Conservation (phyloP, 2,888 invertebrate genomes). For the Platyscelio sp. region DNA sequence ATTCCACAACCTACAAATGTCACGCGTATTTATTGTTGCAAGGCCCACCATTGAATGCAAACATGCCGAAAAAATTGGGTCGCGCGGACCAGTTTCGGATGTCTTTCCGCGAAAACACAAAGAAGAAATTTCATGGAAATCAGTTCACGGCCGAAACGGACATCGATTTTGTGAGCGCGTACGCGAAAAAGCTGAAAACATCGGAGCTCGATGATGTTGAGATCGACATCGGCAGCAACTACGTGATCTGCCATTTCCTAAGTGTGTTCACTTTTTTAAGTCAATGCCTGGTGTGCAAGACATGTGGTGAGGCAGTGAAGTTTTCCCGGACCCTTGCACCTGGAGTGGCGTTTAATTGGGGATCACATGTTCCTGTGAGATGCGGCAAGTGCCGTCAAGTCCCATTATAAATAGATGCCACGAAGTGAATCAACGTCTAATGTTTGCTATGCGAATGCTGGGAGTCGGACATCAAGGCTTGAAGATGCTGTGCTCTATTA, state of each 20-base stretch:
- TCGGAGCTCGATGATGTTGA: conserved; percentile 36
- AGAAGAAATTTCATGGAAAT: conserved; percentile 18
- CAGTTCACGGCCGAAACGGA: conserved; percentile 25
- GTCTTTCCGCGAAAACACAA: too few species aligned
- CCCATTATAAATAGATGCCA: too few species aligned
- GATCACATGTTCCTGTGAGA: conserved; percentile 32
- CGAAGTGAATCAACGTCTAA: too few species aligned
- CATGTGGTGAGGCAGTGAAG: conserved; percentile 10
- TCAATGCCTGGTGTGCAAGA: conserved; percentile 30
- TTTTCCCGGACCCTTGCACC: conserved; percentile 2
- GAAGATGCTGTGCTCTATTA: too few species aligned
- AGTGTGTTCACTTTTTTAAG: conserved; percentile 22
- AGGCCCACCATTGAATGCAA: too few species aligned
- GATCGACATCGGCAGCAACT: conserved; percentile 23
- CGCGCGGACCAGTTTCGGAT: too few species aligned
- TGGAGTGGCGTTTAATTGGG: conserved; percentile 73
- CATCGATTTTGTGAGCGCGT: conserved; percentile 21
- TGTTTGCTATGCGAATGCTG: too few species aligned
- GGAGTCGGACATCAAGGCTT: too few species aligned
- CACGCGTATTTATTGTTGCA: too few species aligned
- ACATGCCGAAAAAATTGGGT: too few species aligned
- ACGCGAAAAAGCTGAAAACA: conserved; percentile 41
- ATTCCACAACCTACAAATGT: too few species aligned
- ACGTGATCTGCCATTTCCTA: conserved; percentile 32
- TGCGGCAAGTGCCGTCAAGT: too few species aligned